Conservation (phyloP, 2,797 vertebrate species). For the Echiichthys vipera region DNA sequence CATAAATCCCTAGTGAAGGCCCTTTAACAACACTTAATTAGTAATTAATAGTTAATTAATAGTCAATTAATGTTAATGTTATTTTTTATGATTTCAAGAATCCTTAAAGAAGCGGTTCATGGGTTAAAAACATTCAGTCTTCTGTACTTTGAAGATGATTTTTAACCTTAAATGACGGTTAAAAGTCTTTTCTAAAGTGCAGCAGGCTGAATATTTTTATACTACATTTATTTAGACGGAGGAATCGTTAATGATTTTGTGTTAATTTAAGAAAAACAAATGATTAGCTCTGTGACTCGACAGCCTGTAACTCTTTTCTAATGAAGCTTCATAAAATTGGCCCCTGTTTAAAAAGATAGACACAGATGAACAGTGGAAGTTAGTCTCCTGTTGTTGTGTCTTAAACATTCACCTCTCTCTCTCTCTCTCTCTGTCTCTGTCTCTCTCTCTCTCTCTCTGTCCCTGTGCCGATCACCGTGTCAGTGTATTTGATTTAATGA, state of each 20-base stretch:
- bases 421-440: not conserved
- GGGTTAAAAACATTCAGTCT: not conserved
- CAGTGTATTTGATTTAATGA: constrained; percentile 6
- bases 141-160: not conserved
- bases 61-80: no score
- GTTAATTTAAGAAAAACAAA: no score
- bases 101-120: not conserved
- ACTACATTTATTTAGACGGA: not conserved
- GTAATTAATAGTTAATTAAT: no score
- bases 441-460: not conserved
- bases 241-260: no score
- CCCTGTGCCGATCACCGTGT: not conserved
- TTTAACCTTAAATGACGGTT: not conserved
- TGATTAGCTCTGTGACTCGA: not conserved
- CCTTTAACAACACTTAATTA: not conserved
- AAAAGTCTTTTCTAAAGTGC: not conserved
- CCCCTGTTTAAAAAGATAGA: not conserved
- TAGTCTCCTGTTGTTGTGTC: no score
- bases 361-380: not conserved
- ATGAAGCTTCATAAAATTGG: no score
- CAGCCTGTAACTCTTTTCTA: not conserved
- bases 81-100: not conserved
- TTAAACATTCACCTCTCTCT: not conserved
- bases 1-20: not conserved
- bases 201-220: not conserved